These are phyloP conservation scores for Brassicogethes aeneus DNA, from an alignment of 2,888 invertebrate genomes.

Conservation along the genomic window DNA sequence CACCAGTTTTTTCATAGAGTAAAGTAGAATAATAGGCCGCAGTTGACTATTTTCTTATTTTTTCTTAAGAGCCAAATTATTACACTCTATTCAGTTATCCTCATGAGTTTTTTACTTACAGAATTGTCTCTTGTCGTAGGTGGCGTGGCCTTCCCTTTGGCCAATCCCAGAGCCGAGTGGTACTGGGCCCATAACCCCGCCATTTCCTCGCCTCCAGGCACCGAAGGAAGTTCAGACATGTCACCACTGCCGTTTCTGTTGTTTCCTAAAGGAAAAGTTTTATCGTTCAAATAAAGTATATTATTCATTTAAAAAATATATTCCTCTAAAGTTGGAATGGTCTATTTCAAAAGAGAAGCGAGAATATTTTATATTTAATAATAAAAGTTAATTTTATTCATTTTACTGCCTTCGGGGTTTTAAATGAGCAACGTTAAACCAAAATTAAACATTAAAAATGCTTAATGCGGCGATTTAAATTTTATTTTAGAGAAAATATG, in stretches of 20 bases:
- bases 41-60: too few species aligned
- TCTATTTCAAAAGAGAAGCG: too few species aligned
- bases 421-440: background rate
- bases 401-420: too few species aligned
- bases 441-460: background rate
- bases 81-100: too few species aligned
- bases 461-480: background rate
- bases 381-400: background rate
- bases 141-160: constrained; percentile 47
- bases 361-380: too few species aligned
- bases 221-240: constrained; percentile 42
- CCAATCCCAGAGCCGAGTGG: constrained; percentile 68
- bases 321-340: too few species aligned
- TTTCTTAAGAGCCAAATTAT: too few species aligned
- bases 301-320: too few species aligned
- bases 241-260: constrained; percentile 38
- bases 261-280: constrained; percentile 29
- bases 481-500: background rate
- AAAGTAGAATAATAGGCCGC: too few species aligned
- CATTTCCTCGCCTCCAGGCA: constrained; percentile 57
- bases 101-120: too few species aligned
- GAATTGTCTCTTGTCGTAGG: constrained; percentile 54
- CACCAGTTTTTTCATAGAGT: too few species aligned
- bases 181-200: constrained; percentile 83
- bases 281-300: background rate